Conservation (phyloP, 2,113 vertebrate species). For the Astatoreochromis straeleni region DNA sequence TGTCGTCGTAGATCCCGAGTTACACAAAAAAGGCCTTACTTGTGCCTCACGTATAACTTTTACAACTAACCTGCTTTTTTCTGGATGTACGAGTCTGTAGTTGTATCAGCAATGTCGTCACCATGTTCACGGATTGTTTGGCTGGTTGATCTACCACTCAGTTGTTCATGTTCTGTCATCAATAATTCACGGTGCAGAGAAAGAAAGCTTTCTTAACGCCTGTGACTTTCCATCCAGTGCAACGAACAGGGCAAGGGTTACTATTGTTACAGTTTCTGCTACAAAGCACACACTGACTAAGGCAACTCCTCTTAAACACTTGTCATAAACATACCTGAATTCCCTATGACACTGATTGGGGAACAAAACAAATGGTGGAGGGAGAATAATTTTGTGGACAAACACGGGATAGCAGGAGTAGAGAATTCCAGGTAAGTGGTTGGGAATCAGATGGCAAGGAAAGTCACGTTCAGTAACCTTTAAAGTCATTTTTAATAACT, state of each 20-base stretch:
- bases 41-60: background rate
- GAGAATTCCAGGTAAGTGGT: background rate
- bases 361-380: background rate
- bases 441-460: background rate
- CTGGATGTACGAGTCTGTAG: accelerated
- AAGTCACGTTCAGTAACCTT: background rate
- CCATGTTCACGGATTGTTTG: background rate
- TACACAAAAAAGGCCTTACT: background rate
- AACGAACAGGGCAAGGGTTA: accelerated
- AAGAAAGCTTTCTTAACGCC: background rate
- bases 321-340: background rate
- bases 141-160: accelerated
- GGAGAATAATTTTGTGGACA: background rate
- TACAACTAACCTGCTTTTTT: background rate
- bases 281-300: background rate
- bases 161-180: background rate
- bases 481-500: background rate
- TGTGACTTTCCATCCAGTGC: background rate
- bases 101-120: background rate
- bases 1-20: background rate
- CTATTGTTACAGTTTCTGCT: background rate
- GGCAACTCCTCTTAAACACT: background rate
- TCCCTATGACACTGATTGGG: background rate
- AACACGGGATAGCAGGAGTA: background rate
- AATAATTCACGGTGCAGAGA: background rate